Evolutionary conservation across 2,113 vertebrate species (phyloP).

Genomic region (Microcebus lehilahytsara): DNA sequence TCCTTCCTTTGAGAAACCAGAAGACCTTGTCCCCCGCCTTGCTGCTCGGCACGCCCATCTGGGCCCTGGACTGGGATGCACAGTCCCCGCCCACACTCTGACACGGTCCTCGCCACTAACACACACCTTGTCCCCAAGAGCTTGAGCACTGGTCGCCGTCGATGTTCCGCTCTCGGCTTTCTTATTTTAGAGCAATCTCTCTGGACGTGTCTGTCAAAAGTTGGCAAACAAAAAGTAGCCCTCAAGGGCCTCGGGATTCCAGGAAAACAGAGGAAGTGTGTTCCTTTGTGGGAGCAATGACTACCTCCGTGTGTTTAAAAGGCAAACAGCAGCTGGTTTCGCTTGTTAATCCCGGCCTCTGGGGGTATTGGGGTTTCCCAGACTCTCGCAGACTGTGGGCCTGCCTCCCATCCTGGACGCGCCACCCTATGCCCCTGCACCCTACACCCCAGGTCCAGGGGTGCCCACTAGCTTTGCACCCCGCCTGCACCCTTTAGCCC

Average conservation of each 20-base stretch:
- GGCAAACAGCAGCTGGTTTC: background rate
- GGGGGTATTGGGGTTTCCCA: background rate
- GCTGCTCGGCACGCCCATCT: accelerated
- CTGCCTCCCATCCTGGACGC: background rate
- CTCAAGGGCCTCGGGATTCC: background rate
- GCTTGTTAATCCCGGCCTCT: background rate
- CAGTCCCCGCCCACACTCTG: too few species aligned
- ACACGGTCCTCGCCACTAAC: background rate
- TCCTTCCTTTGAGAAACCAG: background rate
- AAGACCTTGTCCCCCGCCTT: background rate
- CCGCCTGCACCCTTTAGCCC: accelerated
- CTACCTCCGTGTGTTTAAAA: background rate
- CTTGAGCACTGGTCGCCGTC: background rate
- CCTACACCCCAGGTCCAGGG: accelerated
- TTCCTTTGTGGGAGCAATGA: background rate
- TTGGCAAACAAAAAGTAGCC: conserved; percentile 19
- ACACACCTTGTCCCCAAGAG: background rate
- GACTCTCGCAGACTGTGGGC: background rate
- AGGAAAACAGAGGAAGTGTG: background rate
- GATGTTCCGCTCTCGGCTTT: accelerated
- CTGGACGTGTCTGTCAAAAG: background rate
- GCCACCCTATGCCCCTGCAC: accelerated
- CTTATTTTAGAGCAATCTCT: background rate
- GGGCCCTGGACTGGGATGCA: accelerated
- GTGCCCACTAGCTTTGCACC: too few species aligned